Conservation (phyloP, 1,140 invertebrate species). For the Trachelipus rathkii region DNA sequence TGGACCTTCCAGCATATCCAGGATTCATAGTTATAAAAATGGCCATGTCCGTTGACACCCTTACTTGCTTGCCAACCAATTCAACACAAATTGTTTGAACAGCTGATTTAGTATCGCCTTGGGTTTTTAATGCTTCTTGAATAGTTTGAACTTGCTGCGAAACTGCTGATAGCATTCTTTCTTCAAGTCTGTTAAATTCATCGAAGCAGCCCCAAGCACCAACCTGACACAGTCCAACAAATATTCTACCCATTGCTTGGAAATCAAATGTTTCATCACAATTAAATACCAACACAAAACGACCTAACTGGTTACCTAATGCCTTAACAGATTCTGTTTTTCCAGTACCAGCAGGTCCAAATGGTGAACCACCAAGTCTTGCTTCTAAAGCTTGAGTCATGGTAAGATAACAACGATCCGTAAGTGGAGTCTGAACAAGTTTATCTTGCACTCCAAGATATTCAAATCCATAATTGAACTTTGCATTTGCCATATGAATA, state of each 20-base stretch:
- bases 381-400: constrained; percentile 99
- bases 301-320: constrained; percentile 93
- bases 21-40: constrained; percentile 99
- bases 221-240: constrained; percentile 94
- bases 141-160: constrained; percentile 99
- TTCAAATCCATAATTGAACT: constrained; percentile 98
- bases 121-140: constrained; percentile 91
- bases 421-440: constrained; percentile 95
- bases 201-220: constrained; percentile 99
- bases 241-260: constrained; percentile 92
- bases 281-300: constrained; percentile 98
- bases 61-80: constrained; percentile 92
- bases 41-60: constrained; percentile 96
- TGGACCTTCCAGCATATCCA: constrained; percentile 96
- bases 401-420: constrained; percentile 96
- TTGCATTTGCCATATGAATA: constrained; percentile 98
- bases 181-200: constrained; percentile 98
- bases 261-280: constrained; percentile 99
- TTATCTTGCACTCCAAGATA: constrained; percentile 97
- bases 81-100: constrained; percentile 64
- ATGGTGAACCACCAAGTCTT: constrained; percentile 90
- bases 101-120: constrained; percentile 65
- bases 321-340: constrained; percentile 99
- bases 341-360: constrained; percentile 95
- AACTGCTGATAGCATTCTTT: constrained; percentile 97